These are phyloP conservation scores for Drosophila stalkeri DNA, from an alignment of 2,888 invertebrate species.

Conservation along the genomic window DNA sequence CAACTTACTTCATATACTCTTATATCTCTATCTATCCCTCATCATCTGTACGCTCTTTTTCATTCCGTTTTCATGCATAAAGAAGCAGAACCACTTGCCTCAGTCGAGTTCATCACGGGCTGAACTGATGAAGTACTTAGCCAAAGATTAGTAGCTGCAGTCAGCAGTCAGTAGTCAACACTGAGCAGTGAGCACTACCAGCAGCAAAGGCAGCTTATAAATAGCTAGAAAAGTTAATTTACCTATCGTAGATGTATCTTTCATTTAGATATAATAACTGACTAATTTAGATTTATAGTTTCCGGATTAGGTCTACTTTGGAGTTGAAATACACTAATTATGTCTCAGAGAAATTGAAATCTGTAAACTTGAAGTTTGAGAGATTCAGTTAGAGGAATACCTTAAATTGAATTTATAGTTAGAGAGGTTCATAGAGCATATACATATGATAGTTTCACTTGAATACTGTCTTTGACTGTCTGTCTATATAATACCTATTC, in stretches of 20 bases:
- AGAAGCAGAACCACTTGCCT: conserved; percentile 9
- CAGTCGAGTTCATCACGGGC: conserved; percentile 2
- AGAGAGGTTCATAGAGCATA: too few relatives aligned
- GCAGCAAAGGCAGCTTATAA: background rate
- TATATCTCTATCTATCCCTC: conserved; percentile 30
- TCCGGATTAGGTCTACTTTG: background rate
- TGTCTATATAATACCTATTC: too few relatives aligned
- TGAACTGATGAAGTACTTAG: conserved; percentile 7
- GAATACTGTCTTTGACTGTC: too few relatives aligned
- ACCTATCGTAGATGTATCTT: background rate
- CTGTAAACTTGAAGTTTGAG: too few relatives aligned
- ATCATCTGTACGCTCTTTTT: conserved; percentile 17
- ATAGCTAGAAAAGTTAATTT: background rate
- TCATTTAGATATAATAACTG: background rate
- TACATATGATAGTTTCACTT: too few relatives aligned
- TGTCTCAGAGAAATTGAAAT: background rate
- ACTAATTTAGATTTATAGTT: background rate
- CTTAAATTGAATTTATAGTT: too few relatives aligned
- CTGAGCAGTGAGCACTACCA: background rate
- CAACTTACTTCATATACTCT: conserved; percentile 13
- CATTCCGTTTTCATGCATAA: conserved; percentile 2
- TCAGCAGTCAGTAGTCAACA: background rate
- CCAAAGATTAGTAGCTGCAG: background rate
- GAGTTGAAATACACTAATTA: background rate
- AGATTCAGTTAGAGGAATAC: too few relatives aligned